These are phyloP conservation scores for Tipula vernalis DNA, from an alignment of 2,888 invertebrate species.

Conservation along the genomic window DNA sequence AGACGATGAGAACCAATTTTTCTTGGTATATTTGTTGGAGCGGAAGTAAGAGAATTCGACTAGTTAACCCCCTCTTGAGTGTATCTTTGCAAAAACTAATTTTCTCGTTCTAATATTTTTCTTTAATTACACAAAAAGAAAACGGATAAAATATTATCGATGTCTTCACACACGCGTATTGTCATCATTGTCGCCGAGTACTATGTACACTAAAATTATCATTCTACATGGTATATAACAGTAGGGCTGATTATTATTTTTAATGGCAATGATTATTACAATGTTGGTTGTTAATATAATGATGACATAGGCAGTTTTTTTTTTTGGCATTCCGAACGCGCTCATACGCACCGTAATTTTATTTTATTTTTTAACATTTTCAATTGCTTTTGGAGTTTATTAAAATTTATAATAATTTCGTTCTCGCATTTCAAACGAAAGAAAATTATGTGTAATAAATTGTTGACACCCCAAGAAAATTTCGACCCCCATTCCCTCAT, in stretches of 20 bases:
- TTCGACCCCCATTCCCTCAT: not conserved
- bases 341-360: not conserved
- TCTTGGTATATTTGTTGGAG: not conserved
- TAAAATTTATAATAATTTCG: not conserved
- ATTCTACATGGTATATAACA: not conserved
- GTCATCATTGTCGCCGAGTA: not conserved
- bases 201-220: not conserved
- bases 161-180: not conserved
- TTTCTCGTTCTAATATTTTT: not conserved
- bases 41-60: not conserved
- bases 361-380: not conserved
- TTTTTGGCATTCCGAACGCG: not conserved
- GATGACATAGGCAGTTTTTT: not conserved
- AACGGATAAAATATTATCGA: not conserved
- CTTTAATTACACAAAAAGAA: not conserved
- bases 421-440: not conserved
- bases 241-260: not conserved
- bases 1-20: not conserved
- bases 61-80: not conserved
- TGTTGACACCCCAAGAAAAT: not conserved
- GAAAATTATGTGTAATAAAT: conserved; percentile 4
- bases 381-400: not conserved
- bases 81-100: not conserved
- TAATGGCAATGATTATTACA: not conserved
- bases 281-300: not conserved